phyloP scores from a whole-genome alignment of 1,140 invertebrate species.

The Cardiocondyla obscurior region DNA sequence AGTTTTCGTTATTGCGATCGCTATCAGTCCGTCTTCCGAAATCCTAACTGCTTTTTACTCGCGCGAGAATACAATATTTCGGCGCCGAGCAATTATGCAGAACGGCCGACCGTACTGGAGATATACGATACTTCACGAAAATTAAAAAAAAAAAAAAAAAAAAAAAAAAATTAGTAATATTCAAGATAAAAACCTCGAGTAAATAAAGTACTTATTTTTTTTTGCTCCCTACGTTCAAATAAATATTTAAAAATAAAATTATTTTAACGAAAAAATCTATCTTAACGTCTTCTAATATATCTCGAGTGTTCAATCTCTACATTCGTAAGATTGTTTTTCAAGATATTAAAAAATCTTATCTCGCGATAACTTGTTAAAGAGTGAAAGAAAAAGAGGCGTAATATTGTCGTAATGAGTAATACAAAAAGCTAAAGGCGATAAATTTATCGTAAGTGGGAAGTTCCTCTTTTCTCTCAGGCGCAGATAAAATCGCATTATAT shows the following conservation, averaged over 20 bases:
- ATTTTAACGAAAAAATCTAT: neutral
- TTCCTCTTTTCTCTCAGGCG: neutral
- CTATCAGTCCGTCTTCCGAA: conserved; percentile 37
- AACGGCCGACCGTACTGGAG: neutral
- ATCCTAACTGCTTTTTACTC: conserved; percentile 37
- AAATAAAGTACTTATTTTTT: neutral
- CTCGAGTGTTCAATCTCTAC: neutral
- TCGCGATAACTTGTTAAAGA: neutral
- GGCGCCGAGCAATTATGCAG: conserved; percentile 10
- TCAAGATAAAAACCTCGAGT: no score
- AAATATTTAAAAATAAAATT: neutral
- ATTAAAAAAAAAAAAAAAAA: neutral
- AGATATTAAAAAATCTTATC: neutral
- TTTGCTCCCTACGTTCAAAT: neutral
- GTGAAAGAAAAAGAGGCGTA: neutral
- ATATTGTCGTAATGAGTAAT: conserved; percentile 2
- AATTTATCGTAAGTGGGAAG: neutral
- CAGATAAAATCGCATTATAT: conserved; percentile 56
- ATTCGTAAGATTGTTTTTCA: neutral
- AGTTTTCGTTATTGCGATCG: conserved; percentile 56
- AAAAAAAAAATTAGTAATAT: neutral
- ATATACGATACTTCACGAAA: neutral
- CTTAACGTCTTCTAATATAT: neutral
- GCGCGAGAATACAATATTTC: conserved; percentile 41
- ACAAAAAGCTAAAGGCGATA: neutral